Conservation (phyloP, 2,797 vertebrate species). For the Anguilla obscura region DNA sequence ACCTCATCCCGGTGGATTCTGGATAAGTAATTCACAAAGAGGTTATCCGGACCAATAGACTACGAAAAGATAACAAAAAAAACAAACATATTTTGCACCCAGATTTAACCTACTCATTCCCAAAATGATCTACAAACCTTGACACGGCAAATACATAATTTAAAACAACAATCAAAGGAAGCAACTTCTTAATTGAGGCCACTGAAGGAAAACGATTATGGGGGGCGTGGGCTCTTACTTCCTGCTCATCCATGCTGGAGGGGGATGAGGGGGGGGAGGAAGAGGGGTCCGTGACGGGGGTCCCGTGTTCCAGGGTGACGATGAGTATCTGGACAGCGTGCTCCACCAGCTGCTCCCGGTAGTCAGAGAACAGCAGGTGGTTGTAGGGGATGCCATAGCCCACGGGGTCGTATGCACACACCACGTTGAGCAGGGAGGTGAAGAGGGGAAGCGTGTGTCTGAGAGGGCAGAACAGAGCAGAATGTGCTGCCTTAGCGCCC, state of each 20-base stretch:
- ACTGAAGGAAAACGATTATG: background rate
- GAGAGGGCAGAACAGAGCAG: background rate
- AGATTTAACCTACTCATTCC: background rate
- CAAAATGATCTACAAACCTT: background rate
- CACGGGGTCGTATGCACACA: conserved; percentile 96
- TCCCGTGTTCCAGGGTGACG: conserved; percentile 88
- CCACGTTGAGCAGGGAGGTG: conserved; percentile 93
- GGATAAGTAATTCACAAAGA: conserved; percentile 98
- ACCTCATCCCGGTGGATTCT: conserved; percentile 97
- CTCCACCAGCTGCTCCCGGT: conserved; percentile 94
- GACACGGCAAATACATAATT: background rate
- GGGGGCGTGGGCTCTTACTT: conserved; percentile 68
- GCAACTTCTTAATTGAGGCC: background rate
- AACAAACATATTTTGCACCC: background rate
- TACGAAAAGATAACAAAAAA: conserved; percentile 52
- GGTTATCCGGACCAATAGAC: conserved; percentile 89
- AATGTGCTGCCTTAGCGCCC: background rate
- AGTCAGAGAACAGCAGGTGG: conserved; percentile 95
- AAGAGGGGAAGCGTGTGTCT: conserved; percentile 96
- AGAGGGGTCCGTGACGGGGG: conserved; percentile 69
- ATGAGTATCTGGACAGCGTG: conserved; percentile 95
- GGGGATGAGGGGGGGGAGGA: conserved; percentile 81
- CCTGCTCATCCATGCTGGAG: conserved; percentile 90
- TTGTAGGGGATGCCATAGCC: conserved; percentile 99
- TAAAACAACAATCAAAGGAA: background rate